Base-by-base conservation (phyloP, 2,888 invertebrate species). In the Serripes groenlandicus region DNA sequence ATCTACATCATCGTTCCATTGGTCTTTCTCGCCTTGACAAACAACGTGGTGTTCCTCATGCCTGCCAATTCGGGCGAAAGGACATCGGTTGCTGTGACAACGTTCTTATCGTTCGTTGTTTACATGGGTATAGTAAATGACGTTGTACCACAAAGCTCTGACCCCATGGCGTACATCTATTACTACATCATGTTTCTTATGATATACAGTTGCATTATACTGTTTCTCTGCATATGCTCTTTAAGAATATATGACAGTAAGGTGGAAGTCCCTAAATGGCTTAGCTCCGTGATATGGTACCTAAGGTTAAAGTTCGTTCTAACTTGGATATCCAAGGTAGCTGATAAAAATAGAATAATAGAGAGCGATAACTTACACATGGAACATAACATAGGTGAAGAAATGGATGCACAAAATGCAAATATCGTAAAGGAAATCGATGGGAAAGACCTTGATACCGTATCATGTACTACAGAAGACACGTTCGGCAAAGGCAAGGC, bases 61-160 rank as follows among this genome's bases (percentile, higher is more conserved):
- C 82, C 82, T 0, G 70, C 78, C 0, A 52, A 52, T 26, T 82
- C 79, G n/a, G 84, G 87, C 9, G 87, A 87, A 49, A 72, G 84
- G 1, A 75, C 23, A 5, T 80, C 82, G 3, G 83, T 82, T n/a
- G 82, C 84, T 3, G 72, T 87, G 15, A 87, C 87, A 2, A 62
- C 78, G 18, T 84, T 84, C 37, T 32, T 87, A 23, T 77, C 87
- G 18, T 87, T 87, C 52, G 76, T 81, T 18, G 84, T 87, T 9
- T 87, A 80, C 32, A 82, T 84, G 76, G 69, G 68, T 15, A 76
- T 81, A 11, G 64, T 85, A 1, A 82, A 81, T 70, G 73, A 78
- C 37, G 74, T 77, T n/a, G 75, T 87, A 23, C 82, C 87, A 1
- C 66, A 74, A 35, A 84, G 82, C 23, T 87, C 84, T 1, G 37